These are phyloP conservation scores for Julus scanicus DNA, from an alignment of 2,888 invertebrate genomes.

Conservation along the genomic window DNA sequence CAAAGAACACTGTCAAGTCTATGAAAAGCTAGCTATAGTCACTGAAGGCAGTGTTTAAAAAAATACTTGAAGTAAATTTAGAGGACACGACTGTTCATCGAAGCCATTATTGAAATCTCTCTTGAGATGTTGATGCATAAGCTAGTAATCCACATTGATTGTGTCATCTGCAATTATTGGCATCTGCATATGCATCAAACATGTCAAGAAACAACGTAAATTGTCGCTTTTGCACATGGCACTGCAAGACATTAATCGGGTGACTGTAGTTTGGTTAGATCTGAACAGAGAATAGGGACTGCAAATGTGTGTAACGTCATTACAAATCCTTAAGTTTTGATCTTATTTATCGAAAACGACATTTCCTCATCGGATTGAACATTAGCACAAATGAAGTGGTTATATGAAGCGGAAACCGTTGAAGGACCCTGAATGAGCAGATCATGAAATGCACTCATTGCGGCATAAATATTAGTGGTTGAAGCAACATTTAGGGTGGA, in stretches of 20 bases:
- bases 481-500: constrained; percentile 3
- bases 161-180: not conserved
- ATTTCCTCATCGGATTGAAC: not conserved
- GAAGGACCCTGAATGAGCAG: not conserved
- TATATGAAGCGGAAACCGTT: constrained; percentile 1
- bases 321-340: not conserved
- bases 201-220: not conserved
- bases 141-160: too few relatives aligned
- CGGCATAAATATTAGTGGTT: not conserved
- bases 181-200: not conserved
- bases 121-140: too few relatives aligned
- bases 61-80: too few relatives aligned
- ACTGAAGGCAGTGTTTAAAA: too few relatives aligned
- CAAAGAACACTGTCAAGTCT: too few relatives aligned
- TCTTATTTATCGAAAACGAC: not conserved
- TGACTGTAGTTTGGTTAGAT: not conserved
- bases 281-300: not conserved
- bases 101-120: too few relatives aligned
- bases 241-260: not conserved
- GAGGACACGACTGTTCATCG: too few relatives aligned
- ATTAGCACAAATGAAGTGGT: constrained; percentile 17
- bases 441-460: constrained; percentile 9
- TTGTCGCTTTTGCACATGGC: not conserved
- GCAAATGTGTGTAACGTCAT: not conserved
- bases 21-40: too few relatives aligned